Percentiles rank a stretch among this genome's conserved stretches.
These are phyloP conservation scores for Cygnus atratus DNA, from an alignment of 2,113 vertebrate genomes.

Conservation along the genomic window DNA sequence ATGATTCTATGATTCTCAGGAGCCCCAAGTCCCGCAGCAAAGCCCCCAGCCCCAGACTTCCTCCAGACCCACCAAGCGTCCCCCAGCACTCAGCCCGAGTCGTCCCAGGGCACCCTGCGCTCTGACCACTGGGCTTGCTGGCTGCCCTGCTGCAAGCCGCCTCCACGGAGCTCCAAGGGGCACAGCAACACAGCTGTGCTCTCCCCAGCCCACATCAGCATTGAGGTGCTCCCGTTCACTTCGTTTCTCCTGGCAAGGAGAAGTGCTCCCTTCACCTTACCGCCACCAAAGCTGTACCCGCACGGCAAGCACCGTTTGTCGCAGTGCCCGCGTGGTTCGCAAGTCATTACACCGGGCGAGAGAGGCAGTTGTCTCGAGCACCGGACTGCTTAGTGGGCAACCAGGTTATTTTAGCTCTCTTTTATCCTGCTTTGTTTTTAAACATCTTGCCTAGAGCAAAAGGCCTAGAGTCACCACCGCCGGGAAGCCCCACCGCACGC, in stretches of 20 bases:
- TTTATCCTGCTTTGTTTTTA: not conserved
- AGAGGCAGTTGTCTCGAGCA: not conserved
- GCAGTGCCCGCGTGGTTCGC: rapidly evolving
- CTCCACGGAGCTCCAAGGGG: not conserved
- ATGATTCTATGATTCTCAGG: not conserved
- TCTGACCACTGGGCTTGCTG: not conserved
- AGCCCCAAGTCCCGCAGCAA: not conserved
- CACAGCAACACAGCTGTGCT: rapidly evolving
- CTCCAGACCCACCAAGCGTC: not conserved
- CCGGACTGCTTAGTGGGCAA: not conserved
- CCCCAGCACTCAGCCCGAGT: too few species aligned
- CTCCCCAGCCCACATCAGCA: not conserved
- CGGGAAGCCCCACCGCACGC: not conserved
- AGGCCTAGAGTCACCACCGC: not conserved
- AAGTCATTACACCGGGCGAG: not conserved
- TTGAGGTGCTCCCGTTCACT: not conserved
- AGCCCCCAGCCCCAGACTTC: not conserved
- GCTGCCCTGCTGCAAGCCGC: not conserved
- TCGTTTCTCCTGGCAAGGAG: not conserved
- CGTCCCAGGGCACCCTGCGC: not conserved
- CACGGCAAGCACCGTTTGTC: not conserved
- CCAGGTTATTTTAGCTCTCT: not conserved
- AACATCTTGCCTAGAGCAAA: not conserved
- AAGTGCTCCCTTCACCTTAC: not conserved
- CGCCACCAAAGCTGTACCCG: not conserved